phyloP scores from a whole-genome alignment of 2,888 invertebrate genomes.

The Anoplius nigerrimus region DNA sequence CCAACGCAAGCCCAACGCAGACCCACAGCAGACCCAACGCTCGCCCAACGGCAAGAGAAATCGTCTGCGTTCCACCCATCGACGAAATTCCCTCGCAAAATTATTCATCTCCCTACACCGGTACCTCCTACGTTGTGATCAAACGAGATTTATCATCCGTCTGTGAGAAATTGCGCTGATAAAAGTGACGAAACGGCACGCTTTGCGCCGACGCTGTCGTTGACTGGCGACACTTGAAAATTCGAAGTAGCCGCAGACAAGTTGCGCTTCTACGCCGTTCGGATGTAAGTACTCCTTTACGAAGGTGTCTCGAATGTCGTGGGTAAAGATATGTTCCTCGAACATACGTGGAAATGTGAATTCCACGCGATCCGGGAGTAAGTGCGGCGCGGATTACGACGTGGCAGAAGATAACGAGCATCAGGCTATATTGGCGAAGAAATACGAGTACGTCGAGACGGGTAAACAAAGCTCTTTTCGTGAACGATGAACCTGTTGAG shows the following conservation, averaged over 20 bases:
- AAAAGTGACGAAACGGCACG: not conserved
- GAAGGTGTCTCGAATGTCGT: too few species aligned
- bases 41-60: slow-evolving; percentile 40
- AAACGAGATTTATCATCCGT: slow-evolving; percentile 24
- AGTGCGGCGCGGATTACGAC: not conserved
- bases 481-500: slow-evolving; percentile 50
- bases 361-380: not conserved
- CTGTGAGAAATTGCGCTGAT: not conserved
- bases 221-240: too few species aligned
- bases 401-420: slow-evolving; percentile 35
- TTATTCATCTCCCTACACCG: slow-evolving; percentile 40
- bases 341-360: not conserved
- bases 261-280: too few species aligned
- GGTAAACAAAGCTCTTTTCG: not conserved
- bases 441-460: not conserved
- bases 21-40: slow-evolving; percentile 32
- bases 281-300: too few species aligned
- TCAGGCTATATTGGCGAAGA: not conserved
- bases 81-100: slow-evolving; percentile 38
- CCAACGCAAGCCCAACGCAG: too few species aligned
- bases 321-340: too few species aligned
- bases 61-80: slow-evolving; percentile 53
- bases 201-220: too few species aligned
- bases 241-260: too few species aligned
- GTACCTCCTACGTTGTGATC: slow-evolving; percentile 17